phyloP scores from a whole-genome alignment of 2,888 invertebrate genomes.

The Cheilosia scutellata region DNA sequence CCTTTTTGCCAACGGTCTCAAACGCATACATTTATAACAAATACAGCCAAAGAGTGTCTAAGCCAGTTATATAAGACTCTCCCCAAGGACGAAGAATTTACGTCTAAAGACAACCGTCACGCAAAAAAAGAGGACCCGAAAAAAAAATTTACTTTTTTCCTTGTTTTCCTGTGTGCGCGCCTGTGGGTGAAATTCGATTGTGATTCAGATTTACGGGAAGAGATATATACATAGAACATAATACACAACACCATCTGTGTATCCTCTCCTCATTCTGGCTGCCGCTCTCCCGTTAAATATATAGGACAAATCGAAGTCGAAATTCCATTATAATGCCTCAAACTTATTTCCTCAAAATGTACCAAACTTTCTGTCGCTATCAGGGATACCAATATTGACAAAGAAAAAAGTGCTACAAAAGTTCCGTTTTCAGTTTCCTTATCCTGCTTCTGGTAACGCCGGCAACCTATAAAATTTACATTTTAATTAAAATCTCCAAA shows the following conservation, averaged over 20 bases:
- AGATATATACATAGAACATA: not conserved
- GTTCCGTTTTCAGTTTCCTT: not conserved
- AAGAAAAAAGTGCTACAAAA: not conserved
- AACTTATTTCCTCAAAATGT: slow-evolving; percentile 24
- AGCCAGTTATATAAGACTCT: slow-evolving; percentile 25
- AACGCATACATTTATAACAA: not conserved
- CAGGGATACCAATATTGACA: not conserved
- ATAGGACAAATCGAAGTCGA: slow-evolving; percentile 64
- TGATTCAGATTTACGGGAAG: slow-evolving; percentile 6
- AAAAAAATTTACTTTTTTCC: not conserved
- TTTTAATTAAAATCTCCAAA: slow-evolving; percentile 65
- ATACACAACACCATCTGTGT: slow-evolving; percentile 8
- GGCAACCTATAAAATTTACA: slow-evolving; percentile 56
- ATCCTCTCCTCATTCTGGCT: not conserved
- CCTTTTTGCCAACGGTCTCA: not conserved
- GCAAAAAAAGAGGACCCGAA: slow-evolving; percentile 1
- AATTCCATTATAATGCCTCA: slow-evolving; percentile 33
- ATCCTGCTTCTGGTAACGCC: not conserved
- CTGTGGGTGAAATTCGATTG: slow-evolving; percentile 41
- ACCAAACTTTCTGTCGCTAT: not conserved
- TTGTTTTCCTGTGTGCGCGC: slow-evolving; percentile 1
- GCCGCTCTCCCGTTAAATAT: slow-evolving; percentile 28
- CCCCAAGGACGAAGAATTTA: slow-evolving; percentile 41
- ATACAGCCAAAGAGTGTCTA: not conserved
- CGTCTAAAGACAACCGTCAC: slow-evolving; percentile 20